These are phyloP conservation scores for Ivindomyrus marchei DNA, from an alignment of 2,113 vertebrate species.

Conservation along the genomic window DNA sequence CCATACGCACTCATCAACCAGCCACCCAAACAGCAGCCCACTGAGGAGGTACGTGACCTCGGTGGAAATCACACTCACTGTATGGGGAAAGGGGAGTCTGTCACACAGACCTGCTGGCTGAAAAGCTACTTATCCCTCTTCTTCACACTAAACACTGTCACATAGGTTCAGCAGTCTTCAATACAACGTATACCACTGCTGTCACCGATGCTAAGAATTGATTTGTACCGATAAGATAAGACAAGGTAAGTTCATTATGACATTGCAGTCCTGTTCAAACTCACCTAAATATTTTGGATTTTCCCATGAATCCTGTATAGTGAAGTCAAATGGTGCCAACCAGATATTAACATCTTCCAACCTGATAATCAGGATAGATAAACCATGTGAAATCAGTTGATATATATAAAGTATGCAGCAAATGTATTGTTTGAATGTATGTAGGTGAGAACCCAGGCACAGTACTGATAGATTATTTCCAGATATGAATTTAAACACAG, in stretches of 20 bases:
- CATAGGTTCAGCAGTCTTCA: background rate
- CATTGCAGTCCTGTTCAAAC: constrained; percentile 3
- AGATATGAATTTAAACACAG: background rate
- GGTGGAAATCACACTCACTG: constrained; percentile 63
- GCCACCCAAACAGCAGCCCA: constrained; percentile 64
- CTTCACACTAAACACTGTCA: background rate
- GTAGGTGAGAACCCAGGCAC: background rate
- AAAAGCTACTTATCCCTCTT: background rate
- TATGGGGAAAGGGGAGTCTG: constrained; percentile 18
- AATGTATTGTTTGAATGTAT: background rate
- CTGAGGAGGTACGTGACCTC: constrained; percentile 64
- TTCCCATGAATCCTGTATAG: constrained; percentile 63
- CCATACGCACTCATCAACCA: constrained; percentile 73
- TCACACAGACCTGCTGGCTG: background rate
- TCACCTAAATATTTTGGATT: constrained; percentile 65
- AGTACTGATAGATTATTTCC: background rate
- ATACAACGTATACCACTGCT: background rate
- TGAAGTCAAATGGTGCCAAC: constrained; percentile 68
- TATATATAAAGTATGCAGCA: background rate
- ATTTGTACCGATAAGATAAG: background rate
- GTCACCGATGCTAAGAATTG: background rate
- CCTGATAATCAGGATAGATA: constrained; percentile 35
- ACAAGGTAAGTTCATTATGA: background rate
- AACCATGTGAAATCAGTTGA: constrained; percentile 5
- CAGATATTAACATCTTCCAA: constrained; percentile 64